Evolutionary conservation across 2,113 vertebrate species (phyloP).

Genomic region (Prinia subflava): DNA sequence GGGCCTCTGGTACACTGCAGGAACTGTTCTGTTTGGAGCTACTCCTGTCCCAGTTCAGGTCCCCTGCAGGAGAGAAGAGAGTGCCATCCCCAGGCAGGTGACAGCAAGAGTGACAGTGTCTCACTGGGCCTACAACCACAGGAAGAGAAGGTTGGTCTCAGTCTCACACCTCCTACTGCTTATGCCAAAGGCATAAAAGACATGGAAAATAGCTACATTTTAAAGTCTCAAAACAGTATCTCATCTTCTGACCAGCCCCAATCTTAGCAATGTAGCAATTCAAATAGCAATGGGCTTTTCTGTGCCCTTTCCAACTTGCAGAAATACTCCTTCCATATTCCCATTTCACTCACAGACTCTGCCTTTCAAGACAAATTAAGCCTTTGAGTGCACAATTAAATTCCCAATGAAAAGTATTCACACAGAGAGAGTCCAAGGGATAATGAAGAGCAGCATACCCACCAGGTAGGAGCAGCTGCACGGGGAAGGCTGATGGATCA

Average conservation of each 20-base stretch:
- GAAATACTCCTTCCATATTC: background rate
- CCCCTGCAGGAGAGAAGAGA: background rate
- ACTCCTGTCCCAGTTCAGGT: rapidly evolving
- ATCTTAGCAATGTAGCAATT: background rate
- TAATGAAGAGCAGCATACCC: background rate
- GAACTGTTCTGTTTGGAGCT: background rate
- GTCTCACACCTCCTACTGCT: background rate
- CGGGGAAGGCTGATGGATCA: rapidly evolving
- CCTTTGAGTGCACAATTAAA: background rate
- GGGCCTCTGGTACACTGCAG: background rate
- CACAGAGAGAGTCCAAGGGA: background rate
- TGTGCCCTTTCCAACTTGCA: background rate
- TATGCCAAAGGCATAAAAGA: background rate
- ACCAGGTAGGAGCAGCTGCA: background rate
- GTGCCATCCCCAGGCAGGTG: background rate
- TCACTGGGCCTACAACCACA: too few species aligned
- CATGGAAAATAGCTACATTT: background rate
- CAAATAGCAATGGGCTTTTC: background rate
- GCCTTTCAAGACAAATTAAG: background rate
- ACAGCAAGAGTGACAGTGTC: rapidly evolving
- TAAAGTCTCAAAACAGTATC: background rate
- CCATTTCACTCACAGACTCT: background rate
- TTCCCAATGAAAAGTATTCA: background rate
- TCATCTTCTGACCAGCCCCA: background rate
- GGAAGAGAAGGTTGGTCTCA: background rate